phyloP scores from a whole-genome alignment of 2,797 vertebrate genomes.

The Jordanella pulchra region DNA sequence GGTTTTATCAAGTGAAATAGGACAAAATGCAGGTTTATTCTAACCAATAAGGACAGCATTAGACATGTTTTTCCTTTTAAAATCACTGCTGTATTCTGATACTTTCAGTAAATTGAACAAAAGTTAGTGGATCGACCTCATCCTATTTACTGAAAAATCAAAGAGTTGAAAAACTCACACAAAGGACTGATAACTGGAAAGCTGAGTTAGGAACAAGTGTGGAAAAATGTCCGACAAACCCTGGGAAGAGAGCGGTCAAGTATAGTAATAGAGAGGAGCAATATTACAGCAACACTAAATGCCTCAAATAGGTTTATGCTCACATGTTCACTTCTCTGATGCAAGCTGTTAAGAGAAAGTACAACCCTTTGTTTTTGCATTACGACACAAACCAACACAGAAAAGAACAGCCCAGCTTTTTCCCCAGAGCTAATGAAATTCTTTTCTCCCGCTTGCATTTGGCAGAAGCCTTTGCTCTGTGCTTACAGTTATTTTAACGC shows the following conservation, averaged over 20 bases:
- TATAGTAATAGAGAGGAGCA: neutral
- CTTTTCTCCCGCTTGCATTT: slow-evolving; percentile 21
- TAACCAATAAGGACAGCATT: too few species aligned
- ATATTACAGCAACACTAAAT: slow-evolving; percentile 2
- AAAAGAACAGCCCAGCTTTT: slow-evolving; percentile 13
- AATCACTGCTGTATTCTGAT: too few species aligned
- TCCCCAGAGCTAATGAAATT: slow-evolving; percentile 32
- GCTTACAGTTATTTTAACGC: slow-evolving; percentile 61
- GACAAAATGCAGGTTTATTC: too few species aligned
- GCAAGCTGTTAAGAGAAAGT: slow-evolving; percentile 34
- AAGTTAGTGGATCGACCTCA: too few species aligned
- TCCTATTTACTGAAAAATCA: too few species aligned
- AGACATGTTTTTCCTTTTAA: too few species aligned
- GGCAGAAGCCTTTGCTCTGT: slow-evolving; percentile 55
- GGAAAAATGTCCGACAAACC: neutral
- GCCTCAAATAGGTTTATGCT: neutral
- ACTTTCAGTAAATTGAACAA: too few species aligned
- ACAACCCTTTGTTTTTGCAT: slow-evolving; percentile 27
- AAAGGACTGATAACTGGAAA: neutral
- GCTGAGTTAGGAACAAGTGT: neutral
- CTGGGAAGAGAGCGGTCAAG: neutral
- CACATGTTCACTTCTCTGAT: slow-evolving; percentile 35
- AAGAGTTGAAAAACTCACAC: too few species aligned
- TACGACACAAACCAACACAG: slow-evolving; percentile 13
- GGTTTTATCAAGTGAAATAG: too few species aligned